phyloP scores from a whole-genome alignment of 2,113 vertebrate genomes.

The Hirundichthys speculiger region DNA sequence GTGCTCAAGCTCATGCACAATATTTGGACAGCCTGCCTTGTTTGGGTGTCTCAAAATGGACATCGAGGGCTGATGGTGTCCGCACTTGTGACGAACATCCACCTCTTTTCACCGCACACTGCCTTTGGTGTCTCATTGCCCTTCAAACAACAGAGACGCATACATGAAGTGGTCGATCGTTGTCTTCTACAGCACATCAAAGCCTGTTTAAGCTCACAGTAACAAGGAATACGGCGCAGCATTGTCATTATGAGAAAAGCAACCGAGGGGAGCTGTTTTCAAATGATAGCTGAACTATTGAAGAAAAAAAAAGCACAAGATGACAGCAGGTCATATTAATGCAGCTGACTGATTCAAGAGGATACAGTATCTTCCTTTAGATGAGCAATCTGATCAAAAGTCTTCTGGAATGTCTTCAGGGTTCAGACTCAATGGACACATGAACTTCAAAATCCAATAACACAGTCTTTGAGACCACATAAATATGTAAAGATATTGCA shows the following conservation, averaged over 20 bases:
- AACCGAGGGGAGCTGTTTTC: slow-evolving; percentile 46
- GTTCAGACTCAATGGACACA: slow-evolving; percentile 26
- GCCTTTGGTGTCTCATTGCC: slow-evolving; percentile 9
- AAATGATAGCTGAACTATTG: slow-evolving; percentile 57
- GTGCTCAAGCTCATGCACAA: slow-evolving; percentile 48
- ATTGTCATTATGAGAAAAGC: slow-evolving; percentile 48
- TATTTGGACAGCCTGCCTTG: slow-evolving; percentile 32
- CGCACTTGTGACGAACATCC: slow-evolving; percentile 22
- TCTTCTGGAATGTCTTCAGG: slow-evolving; percentile 32
- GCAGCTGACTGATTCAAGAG: slow-evolving; percentile 48
- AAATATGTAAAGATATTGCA: slow-evolving; percentile 38
- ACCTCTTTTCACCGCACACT: slow-evolving; percentile 6
- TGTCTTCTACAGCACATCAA: slow-evolving; percentile 61
- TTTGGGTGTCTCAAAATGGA: slow-evolving; percentile 21
- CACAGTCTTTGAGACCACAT: slow-evolving; percentile 40
- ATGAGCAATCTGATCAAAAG: slow-evolving; percentile 16
- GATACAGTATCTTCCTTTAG: slow-evolving; percentile 35
- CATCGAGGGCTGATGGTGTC: slow-evolving; percentile 2
- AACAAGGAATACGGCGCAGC: slow-evolving; percentile 53
- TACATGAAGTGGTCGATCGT: slow-evolving; percentile 18
- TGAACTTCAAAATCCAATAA: slow-evolving; percentile 37
- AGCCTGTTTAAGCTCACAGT: slow-evolving; percentile 53
- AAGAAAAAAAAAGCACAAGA: slow-evolving; percentile 39
- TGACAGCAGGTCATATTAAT: slow-evolving; percentile 46
- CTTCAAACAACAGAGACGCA: slow-evolving; percentile 42